These are phyloP conservation scores for Chionodraco myersi DNA, from an alignment of 2,113 vertebrate species.

Conservation along the genomic window DNA sequence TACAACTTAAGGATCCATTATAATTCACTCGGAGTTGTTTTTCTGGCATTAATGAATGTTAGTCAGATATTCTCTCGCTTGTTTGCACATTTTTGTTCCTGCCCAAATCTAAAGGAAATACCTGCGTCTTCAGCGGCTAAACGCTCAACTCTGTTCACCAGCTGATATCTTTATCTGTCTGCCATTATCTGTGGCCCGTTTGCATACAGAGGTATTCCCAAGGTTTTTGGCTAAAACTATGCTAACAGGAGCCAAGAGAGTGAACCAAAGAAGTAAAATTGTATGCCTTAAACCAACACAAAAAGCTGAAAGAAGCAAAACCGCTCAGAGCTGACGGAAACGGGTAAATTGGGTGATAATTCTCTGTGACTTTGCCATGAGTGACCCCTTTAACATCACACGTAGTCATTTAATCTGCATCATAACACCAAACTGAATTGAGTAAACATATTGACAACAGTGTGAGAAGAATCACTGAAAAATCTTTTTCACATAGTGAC, in stretches of 20 bases:
- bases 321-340: neutral
- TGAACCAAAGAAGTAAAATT: neutral
- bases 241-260: neutral
- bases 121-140: neutral
- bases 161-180: neutral
- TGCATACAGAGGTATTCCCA: too few species aligned
- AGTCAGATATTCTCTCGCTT: neutral
- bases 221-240: neutral
- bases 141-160: neutral
- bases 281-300: neutral
- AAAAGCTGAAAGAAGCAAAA: neutral
- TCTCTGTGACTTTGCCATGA: neutral
- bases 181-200: neutral
- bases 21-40: neutral
- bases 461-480: neutral
- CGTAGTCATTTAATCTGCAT: neutral
- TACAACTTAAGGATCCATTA: neutral
- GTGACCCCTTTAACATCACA: neutral
- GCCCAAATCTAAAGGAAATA: neutral
- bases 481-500: neutral
- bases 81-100: too few species aligned
- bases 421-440: neutral
- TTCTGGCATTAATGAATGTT: neutral
- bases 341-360: neutral
- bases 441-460: neutral